Conservation (phyloP, 2,797 vertebrate genomes). For the Pitangus sulphuratus region DNA sequence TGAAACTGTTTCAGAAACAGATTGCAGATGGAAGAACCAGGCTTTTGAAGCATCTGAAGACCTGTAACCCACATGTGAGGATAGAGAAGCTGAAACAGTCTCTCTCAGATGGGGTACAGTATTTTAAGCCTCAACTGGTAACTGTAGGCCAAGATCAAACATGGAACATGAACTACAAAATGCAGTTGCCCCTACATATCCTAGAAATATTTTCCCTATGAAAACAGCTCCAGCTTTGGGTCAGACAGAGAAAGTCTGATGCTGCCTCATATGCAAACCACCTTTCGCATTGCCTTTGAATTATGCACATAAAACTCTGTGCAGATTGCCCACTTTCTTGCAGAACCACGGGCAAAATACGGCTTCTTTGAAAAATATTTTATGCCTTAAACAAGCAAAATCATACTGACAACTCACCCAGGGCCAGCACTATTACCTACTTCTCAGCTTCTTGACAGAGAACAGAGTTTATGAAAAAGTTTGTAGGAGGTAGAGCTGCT, state of each 20-base stretch:
- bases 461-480: not conserved
- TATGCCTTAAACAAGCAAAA: not conserved
- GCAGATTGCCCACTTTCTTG: not conserved
- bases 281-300: not conserved
- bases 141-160: not conserved
- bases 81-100: not conserved
- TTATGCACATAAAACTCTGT: not conserved
- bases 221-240: not conserved
- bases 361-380: not conserved
- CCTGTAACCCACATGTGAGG: not conserved
- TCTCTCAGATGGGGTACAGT: not conserved
- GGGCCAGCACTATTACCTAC: accelerated
- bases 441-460: not conserved
- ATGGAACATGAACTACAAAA: not conserved
- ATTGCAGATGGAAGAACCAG: not conserved
- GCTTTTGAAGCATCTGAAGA: not conserved
- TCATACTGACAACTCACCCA: not conserved
- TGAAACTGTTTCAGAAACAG: not conserved
- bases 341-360: not conserved
- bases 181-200: not conserved
- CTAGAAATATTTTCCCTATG: not conserved
- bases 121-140: not conserved
- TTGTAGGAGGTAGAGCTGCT: not conserved
- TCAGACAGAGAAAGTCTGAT: not conserved
- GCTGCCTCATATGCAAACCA: not conserved